These are phyloP conservation scores for Capreolus pygargus DNA, from an alignment of 2,113 vertebrate genomes.

Conservation along the genomic window DNA sequence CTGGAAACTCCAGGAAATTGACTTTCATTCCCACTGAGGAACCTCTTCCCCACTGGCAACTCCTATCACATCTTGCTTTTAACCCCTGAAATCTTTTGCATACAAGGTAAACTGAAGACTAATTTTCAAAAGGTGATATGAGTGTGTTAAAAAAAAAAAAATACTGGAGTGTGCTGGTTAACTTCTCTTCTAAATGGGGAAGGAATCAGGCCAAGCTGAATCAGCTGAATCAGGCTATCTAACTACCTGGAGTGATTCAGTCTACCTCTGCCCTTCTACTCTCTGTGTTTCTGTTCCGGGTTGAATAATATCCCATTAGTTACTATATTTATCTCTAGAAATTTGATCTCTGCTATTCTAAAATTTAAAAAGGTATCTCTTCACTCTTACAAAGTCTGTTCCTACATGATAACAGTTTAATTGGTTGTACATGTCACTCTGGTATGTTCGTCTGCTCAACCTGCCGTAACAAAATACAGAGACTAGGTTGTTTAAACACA, in stretches of 20 bases:
- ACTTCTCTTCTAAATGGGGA: neutral
- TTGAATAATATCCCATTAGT: neutral
- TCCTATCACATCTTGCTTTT: constrained; percentile 30
- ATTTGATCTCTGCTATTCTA: constrained; percentile 38
- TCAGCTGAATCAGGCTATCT: neutral
- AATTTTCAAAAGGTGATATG: constrained; percentile 40
- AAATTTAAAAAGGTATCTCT: constrained; percentile 7
- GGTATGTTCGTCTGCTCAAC: neutral
- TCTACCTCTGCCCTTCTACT: neutral
- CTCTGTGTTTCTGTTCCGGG: neutral
- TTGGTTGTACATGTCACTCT: neutral
- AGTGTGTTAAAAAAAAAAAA: neutral
- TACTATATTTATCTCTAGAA: constrained; percentile 31
- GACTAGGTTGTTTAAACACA: neutral
- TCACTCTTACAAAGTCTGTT: constrained; percentile 13
- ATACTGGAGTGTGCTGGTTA: neutral
- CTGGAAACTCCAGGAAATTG: neutral
- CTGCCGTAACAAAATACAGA: neutral
- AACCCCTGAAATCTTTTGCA: constrained; percentile 37
- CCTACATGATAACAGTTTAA: constrained; percentile 19
- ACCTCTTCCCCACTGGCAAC: neutral
- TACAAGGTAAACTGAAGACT: constrained; percentile 33
- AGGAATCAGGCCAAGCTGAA: neutral
- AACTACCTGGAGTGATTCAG: neutral
- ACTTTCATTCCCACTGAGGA: neutral